Evolutionary conservation across 2,113 vertebrate genomes (phyloP).

Genomic region (Corydoras maculifer): DNA sequence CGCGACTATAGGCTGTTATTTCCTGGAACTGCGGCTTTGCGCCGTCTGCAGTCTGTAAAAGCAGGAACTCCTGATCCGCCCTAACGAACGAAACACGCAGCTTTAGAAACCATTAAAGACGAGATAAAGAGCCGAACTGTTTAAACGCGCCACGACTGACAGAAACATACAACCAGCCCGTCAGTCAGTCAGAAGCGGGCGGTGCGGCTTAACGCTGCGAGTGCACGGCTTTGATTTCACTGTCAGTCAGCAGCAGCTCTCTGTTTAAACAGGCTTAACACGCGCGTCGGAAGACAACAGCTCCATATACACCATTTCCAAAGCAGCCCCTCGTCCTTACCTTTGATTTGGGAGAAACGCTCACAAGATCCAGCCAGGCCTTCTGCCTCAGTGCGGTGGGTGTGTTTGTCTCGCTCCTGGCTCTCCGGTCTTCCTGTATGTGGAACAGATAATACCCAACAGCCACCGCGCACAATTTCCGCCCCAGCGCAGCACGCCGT

Average conservation of each 20-base stretch:
- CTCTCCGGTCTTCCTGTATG: slow-evolving; percentile 55
- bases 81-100: not conserved
- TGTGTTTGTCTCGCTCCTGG: slow-evolving; percentile 41
- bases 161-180: not conserved
- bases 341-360: slow-evolving; percentile 19
- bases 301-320: not conserved
- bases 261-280: too few relatives aligned
- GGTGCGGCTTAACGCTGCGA: not conserved
- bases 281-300: too few relatives aligned
- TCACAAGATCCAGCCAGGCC: not conserved
- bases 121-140: not conserved
- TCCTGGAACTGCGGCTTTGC: not conserved
- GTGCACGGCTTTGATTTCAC: slow-evolving; percentile 5
- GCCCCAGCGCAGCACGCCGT: slow-evolving; percentile 53
- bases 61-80: not conserved
- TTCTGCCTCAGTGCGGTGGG: slow-evolving; percentile 25
- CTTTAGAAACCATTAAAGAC: not conserved
- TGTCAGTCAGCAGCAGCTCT: not conserved
- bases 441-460: slow-evolving; percentile 56
- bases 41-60: not conserved
- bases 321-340: slow-evolving; percentile 17
- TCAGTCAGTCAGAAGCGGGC: too few relatives aligned
- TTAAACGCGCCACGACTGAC: too few relatives aligned
- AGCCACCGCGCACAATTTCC: slow-evolving; percentile 63
- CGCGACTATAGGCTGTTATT: not conserved